A percentile compares a stretch with the other conserved stretches of the same genome.
These are phyloP conservation scores for Silvanus unidentatus DNA, from an alignment of 2,888 invertebrate species.

Conservation along the genomic window DNA sequence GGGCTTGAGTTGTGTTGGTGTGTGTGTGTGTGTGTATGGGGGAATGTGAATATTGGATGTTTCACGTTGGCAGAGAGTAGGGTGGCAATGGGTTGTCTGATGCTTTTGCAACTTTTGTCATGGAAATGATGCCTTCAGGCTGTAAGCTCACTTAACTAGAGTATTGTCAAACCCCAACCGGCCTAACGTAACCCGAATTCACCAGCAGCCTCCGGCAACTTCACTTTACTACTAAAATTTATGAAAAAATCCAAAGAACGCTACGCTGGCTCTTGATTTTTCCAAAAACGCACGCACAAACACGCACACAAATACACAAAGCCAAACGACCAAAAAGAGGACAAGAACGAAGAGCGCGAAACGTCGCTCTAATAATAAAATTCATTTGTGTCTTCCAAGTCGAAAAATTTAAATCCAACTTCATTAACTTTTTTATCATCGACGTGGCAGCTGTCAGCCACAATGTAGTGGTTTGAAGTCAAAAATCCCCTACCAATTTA, in stretches of 20 bases:
- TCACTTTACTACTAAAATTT: too few relatives aligned
- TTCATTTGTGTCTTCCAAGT: slow-evolving; percentile 16
- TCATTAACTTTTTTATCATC: slow-evolving; percentile 40
- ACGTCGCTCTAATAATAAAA: slow-evolving; percentile 1
- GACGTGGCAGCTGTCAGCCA: slow-evolving; percentile 47
- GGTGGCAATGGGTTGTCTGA: slow-evolving; percentile 22
- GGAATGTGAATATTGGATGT: slow-evolving; percentile 33
- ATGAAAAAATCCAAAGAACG: too few relatives aligned
- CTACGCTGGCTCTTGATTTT: too few relatives aligned
- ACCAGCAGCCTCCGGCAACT: not conserved
- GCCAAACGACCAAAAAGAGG: too few relatives aligned
- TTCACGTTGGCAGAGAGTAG: slow-evolving; percentile 31
- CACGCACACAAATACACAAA: too few relatives aligned
- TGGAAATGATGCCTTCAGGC: slow-evolving; percentile 55
- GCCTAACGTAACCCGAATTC: slow-evolving; percentile 11
- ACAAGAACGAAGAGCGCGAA: too few relatives aligned
- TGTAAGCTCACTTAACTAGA: slow-evolving; percentile 41
- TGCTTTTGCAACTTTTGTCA: slow-evolving; percentile 47
- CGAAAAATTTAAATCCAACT: slow-evolving; percentile 36
- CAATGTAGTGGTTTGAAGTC: slow-evolving; percentile 47
- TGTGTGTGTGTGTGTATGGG: too few relatives aligned
- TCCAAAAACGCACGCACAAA: too few relatives aligned
- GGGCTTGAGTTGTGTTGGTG: too few relatives aligned
- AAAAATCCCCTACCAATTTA: slow-evolving; percentile 45
- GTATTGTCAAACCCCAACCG: slow-evolving; percentile 28